Evolutionary conservation across 2,888 invertebrate genomes (phyloP).

Genomic region (Volucella zonaria): DNA sequence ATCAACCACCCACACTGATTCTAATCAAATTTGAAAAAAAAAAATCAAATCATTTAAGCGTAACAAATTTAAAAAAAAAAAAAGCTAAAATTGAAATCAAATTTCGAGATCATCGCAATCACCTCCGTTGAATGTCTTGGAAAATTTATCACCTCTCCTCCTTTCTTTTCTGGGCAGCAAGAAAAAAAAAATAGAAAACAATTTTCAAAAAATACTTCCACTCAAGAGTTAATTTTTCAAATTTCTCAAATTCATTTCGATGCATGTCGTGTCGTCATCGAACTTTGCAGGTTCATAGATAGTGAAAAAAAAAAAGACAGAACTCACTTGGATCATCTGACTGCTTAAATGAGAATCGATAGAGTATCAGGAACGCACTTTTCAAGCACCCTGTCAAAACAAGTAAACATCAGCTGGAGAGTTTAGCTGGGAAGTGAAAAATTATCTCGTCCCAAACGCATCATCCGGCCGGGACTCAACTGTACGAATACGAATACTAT

Average conservation of each 20-base stretch:
- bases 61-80: conserved; percentile 28
- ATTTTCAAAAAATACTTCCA: conserved; percentile 40
- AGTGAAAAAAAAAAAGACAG: conserved; percentile 58
- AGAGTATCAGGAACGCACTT: conserved; percentile 60
- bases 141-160: conserved; percentile 19
- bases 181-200: conserved; percentile 10
- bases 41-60: conserved; percentile 40
- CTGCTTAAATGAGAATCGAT: conserved; percentile 67
- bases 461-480: neutral
- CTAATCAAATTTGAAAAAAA: conserved; percentile 37
- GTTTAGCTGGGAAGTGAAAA: conserved; percentile 9
- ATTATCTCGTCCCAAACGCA: conserved; percentile 24
- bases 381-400: conserved; percentile 80
- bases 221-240: conserved; percentile 47
- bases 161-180: neutral
- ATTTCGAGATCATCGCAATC: conserved; percentile 56
- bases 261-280: conserved; percentile 18
- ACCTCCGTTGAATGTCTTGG: conserved; percentile 7
- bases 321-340: conserved; percentile 65
- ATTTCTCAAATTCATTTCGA: conserved; percentile 43
- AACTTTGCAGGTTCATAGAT: conserved; percentile 16
- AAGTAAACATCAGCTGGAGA: conserved; percentile 78
- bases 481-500: neutral
- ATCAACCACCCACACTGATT: conserved; percentile 53
- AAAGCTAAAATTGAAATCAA: conserved; percentile 34